Percentiles rank a stretch among this genome's conserved stretches.
phyloP scores from a whole-genome alignment of 2,888 invertebrate genomes.

The Himalopsyche tibetana region DNA sequence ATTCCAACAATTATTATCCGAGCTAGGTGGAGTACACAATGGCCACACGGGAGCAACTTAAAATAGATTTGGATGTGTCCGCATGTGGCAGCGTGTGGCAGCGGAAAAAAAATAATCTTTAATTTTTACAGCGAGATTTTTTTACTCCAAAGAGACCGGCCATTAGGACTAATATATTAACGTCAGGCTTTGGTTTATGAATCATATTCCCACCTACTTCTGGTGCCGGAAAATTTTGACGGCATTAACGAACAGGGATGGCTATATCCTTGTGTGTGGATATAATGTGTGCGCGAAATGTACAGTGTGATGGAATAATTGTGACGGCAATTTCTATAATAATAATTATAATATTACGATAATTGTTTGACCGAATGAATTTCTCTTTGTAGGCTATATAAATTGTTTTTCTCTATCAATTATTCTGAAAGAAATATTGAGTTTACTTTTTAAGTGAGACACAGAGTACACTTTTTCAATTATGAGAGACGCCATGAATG shows the following conservation, averaged over 20 bases:
- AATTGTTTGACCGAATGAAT: too few species aligned
- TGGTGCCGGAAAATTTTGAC: conserved; percentile 18
- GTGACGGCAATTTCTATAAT: too few species aligned
- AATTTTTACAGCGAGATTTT: conserved; percentile 9
- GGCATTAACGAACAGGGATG: conserved; percentile 11
- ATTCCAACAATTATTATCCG: neutral
- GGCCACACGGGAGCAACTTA: neutral
- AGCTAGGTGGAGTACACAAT: neutral
- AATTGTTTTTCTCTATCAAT: too few species aligned
- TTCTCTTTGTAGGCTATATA: too few species aligned
- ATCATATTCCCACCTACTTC: conserved; percentile 21
- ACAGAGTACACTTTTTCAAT: too few species aligned
- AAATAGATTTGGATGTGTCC: conserved; percentile 1
- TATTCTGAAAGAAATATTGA: too few species aligned
- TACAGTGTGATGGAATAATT: neutral
- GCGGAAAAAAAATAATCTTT: conserved; percentile 23
- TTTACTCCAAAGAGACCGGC: neutral
- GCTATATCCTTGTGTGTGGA: neutral
- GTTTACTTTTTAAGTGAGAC: too few species aligned
- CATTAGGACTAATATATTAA: conserved; percentile 31
- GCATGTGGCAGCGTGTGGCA: neutral
- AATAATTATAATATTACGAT: too few species aligned
- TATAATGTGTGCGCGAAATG: neutral
- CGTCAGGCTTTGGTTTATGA: conserved; percentile 30
- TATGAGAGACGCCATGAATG: too few species aligned